Evolutionary conservation across 2,888 invertebrate genomes (phyloP), one percentile per base, ranked within the genome.

Genomic region (Heliothis peltigera): DNA sequence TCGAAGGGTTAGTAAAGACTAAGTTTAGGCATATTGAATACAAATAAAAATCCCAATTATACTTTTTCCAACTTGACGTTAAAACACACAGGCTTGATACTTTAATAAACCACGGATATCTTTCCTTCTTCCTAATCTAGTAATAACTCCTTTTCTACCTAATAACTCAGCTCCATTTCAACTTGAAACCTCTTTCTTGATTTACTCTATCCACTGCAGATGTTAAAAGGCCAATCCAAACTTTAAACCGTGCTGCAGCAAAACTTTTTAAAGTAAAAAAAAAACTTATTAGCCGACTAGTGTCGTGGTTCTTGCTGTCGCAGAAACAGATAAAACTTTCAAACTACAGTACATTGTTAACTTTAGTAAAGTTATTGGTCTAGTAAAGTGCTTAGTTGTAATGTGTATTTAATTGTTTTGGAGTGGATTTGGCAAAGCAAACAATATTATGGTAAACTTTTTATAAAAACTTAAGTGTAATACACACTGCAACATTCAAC

Each of bases 191-290:
- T 35, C 22, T 3, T 47, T 47, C 22, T 19, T 47, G 47, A 47
- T 56, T 47, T 47, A 47, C 21, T 17, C 56, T 17, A 47, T 56
- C 19, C 18, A 6, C 19, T 32, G n/a, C 46, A 46, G 46, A 19
- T 10, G 32, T 47, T 47, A 56, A 56, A 47, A 56, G 32, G 35
- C 22, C 12, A 39, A 47, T 56, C 22, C 35, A 56, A 56, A 56
- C 47, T 47, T 56, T n/a, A 19, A 42, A 25, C 22, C 21, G 39
- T 49, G 7, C n/a, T 39, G 39, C 39, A 22, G 12, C 17, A 22
- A 22, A 56, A 47, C 56, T 56, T 42, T 42, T 42, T 17, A 28
- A 42, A 42, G 18, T 47, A 21, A 47, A 56, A 56, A 47, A 32
- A 3, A 17, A 47, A 21, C 17, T 22, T n/a, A 35, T 56, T 44